Percentiles rank a stretch among this genome's conserved stretches.
Evolutionary conservation across 2,113 vertebrate species (phyloP).

Genomic region (Bubo bubo): DNA sequence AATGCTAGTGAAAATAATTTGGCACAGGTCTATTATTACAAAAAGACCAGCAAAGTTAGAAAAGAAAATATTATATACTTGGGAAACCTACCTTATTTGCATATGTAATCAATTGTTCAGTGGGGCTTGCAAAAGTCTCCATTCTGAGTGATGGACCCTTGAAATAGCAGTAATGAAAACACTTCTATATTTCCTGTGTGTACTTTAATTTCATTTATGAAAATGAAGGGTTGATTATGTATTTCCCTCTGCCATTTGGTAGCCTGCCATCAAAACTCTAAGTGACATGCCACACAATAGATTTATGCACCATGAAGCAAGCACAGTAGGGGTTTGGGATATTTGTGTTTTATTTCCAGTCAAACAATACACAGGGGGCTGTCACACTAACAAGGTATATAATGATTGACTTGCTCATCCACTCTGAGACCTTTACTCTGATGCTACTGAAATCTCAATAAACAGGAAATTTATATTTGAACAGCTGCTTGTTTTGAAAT

Average conservation of each 20-base stretch:
- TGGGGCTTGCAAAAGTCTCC: neutral
- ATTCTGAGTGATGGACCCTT: neutral
- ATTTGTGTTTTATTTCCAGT: constrained; percentile 78
- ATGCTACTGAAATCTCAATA: constrained; percentile 73
- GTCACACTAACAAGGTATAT: constrained; percentile 81
- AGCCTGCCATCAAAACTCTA: constrained; percentile 73
- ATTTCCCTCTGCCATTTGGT: constrained; percentile 72
- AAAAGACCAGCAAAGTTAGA: neutral
- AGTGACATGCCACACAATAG: constrained; percentile 64
- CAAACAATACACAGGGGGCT: constrained; percentile 77
- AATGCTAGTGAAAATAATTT: neutral
- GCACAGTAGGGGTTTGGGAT: constrained; percentile 69
- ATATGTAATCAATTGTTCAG: neutral
- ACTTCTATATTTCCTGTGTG: constrained; percentile 15
- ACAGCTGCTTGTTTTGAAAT: constrained; percentile 71
- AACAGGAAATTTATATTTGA: constrained; percentile 76
- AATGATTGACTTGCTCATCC: constrained; percentile 79
- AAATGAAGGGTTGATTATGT: constrained; percentile 62
- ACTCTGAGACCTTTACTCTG: constrained; percentile 72
- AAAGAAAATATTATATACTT: neutral
- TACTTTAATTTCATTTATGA: constrained; percentile 53
- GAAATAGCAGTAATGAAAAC: constrained; percentile 26
- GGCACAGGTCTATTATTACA: neutral
- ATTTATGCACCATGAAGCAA: constrained; percentile 74
- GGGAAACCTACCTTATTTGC: neutral